A percentile compares a stretch with the other conserved stretches of the same genome.
Evolutionary conservation across 2,888 invertebrate genomes (phyloP).

Genomic region (Saturnia japonica): DNA sequence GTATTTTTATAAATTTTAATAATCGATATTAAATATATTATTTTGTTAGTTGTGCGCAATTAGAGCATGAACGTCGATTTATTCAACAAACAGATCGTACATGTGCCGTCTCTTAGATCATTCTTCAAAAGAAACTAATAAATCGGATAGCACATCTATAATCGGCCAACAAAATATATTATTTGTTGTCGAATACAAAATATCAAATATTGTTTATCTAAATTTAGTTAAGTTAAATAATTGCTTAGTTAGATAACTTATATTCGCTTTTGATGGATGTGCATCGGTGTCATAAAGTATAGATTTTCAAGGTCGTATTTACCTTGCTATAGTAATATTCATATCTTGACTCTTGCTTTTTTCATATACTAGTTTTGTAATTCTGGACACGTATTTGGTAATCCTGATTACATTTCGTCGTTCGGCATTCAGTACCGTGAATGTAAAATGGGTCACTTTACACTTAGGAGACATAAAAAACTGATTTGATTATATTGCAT

Average conservation of each 20-base stretch:
- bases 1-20: background rate
- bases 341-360: background rate
- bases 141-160: slow-evolving; percentile 6
- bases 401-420: too few relatives aligned
- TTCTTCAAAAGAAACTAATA: background rate
- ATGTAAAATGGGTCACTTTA: too few relatives aligned
- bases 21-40: background rate
- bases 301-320: background rate
- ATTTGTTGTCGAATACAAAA: background rate
- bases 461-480: too few relatives aligned
- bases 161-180: background rate
- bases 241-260: background rate
- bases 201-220: background rate
- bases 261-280: background rate
- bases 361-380: background rate
- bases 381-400: too few relatives aligned
- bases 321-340: background rate
- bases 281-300: background rate
- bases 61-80: background rate
- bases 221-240: slow-evolving; percentile 8
- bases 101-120: background rate
- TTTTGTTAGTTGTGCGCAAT: background rate
- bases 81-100: background rate
- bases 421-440: too few relatives aligned
- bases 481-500: too few relatives aligned